Conservation (phyloP, 2,113 vertebrate species). For the Regulus satrapa region DNA sequence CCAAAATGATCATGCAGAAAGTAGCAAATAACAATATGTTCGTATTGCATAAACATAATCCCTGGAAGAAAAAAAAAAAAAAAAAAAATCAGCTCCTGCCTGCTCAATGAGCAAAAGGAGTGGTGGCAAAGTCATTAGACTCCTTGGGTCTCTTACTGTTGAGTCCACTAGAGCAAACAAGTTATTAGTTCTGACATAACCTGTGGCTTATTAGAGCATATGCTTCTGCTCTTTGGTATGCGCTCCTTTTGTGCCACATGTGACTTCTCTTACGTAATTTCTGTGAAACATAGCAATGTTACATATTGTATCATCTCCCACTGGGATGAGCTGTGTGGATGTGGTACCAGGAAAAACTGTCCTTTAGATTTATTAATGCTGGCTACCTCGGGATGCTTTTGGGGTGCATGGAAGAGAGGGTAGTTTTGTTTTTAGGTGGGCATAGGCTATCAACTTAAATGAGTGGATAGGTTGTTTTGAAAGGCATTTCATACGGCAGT, state of each 20-base stretch:
- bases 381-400: not conserved
- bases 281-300: conserved; percentile 46
- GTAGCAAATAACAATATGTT: conserved; percentile 64
- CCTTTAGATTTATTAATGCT: conserved; percentile 60
- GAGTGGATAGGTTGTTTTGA: not conserved
- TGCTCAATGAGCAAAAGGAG: not conserved
- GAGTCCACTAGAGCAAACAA: conserved; percentile 59
- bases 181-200: conserved; percentile 71
- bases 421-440: conserved; percentile 27
- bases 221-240: conserved; percentile 60
- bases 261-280: conserved; percentile 69
- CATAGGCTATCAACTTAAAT: conserved; percentile 12
- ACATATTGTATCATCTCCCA: conserved; percentile 31
- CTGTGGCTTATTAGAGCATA: conserved; percentile 64
- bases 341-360: conserved; percentile 36
- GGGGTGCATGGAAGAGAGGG: not conserved
- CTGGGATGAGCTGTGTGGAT: conserved; percentile 47
- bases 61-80: not conserved
- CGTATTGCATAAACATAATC: conserved; percentile 44
- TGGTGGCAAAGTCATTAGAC: conserved; percentile 28
- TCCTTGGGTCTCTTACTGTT: conserved; percentile 56
- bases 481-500: conserved; percentile 12
- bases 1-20: conserved; percentile 20
- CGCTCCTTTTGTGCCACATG: conserved; percentile 60
- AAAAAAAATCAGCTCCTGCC: not conserved